Percentiles rank a stretch among this genome's conserved stretches.
Evolutionary conservation across 2,888 invertebrate species (phyloP).

Genomic region (Drosophila setosimentum): DNA sequence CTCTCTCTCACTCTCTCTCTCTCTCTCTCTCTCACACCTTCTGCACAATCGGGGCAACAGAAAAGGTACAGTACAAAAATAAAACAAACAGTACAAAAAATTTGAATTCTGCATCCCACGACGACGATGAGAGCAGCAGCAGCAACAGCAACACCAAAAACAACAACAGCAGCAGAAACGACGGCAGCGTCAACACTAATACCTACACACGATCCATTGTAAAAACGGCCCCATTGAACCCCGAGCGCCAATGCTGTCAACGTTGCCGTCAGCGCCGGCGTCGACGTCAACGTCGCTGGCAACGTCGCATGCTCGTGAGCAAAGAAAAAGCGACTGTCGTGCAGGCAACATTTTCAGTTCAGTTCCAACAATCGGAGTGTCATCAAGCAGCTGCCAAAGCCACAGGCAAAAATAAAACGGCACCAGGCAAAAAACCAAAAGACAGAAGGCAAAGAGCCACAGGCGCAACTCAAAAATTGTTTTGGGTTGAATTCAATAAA

Average conservation of each 20-base stretch:
- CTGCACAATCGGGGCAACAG: slow-evolving; percentile 28
- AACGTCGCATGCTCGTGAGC: slow-evolving; percentile 55
- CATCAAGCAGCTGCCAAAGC: slow-evolving; percentile 54
- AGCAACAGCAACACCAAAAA: slow-evolving; percentile 1
- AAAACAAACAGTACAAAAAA: slow-evolving; percentile 57
- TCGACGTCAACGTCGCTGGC: slow-evolving; percentile 40
- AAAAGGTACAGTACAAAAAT: slow-evolving; percentile 71
- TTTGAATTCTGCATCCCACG: slow-evolving; percentile 74
- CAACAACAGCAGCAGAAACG: neutral
- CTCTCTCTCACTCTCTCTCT: no score
- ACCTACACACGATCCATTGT: slow-evolving; percentile 51
- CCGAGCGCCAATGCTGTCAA: slow-evolving; percentile 42
- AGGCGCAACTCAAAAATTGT: slow-evolving; percentile 43
- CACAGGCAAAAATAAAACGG: slow-evolving; percentile 16
- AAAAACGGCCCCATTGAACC: slow-evolving; percentile 49
- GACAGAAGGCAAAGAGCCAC: slow-evolving; percentile 52
- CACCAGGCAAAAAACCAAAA: slow-evolving; percentile 17
- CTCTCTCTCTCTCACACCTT: neutral
- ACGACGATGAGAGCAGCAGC: slow-evolving; percentile 12
- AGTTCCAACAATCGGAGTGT: slow-evolving; percentile 80
- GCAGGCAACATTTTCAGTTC: slow-evolving; percentile 80
- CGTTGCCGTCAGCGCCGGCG: slow-evolving; percentile 28
- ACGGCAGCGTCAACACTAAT: slow-evolving; percentile 27
- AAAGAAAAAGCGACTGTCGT: slow-evolving; percentile 82
- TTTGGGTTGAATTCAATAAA: slow-evolving; percentile 37